Evolutionary conservation across 2,888 invertebrate species (phyloP), one percentile per base, ranked within the genome.

Genomic region (Catocala nupta): DNA sequence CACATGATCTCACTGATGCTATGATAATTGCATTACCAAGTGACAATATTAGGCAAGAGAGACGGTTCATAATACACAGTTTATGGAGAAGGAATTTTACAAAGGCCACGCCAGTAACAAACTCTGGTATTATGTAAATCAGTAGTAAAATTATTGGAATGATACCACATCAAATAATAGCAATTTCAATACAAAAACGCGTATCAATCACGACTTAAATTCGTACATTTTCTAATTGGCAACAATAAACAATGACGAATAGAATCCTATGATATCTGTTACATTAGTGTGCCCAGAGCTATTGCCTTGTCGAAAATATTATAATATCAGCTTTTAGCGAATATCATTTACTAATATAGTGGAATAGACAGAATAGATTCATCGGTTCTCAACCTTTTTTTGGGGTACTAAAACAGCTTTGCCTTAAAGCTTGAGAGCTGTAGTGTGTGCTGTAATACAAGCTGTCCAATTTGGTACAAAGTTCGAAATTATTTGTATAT

Each of bases 321-420:
- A 73, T 62, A 67, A 72, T 59, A 68, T 54, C 68, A 65, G 68
- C 75, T 65, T 71, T 64, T 44, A 73, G 68, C 74, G 51, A 59
- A 62, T 73, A 65, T 62, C 65, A 73, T 71, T 65, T 68, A 77
- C 71, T 68, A 70, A 77, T 70, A 64, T 36, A 59, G 13, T 68
- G 63, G 59, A 73, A 68, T 71, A 73, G 49, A 72, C 52, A 50
- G 48, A 75, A 68, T 57, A 55, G 54, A 53, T 56, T 55, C 56
- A 58, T 50, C n/a, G 55, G 42, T 55, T 45, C 54, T 58, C 36
- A 47, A 36, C 25, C 45, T 54, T 48, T 33, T 2, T 16, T 50
- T 11, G 50, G 49, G 10, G 51, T 44, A 42, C 49, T 39, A 3
- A 39, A 39, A 39, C 36, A 39, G 36, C 9, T 8, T 39, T 1